These are phyloP conservation scores for Temnopleurus reevesii DNA, from an alignment of 53 echinoderm and acorn worm genomes.

Conservation along the genomic window DNA sequence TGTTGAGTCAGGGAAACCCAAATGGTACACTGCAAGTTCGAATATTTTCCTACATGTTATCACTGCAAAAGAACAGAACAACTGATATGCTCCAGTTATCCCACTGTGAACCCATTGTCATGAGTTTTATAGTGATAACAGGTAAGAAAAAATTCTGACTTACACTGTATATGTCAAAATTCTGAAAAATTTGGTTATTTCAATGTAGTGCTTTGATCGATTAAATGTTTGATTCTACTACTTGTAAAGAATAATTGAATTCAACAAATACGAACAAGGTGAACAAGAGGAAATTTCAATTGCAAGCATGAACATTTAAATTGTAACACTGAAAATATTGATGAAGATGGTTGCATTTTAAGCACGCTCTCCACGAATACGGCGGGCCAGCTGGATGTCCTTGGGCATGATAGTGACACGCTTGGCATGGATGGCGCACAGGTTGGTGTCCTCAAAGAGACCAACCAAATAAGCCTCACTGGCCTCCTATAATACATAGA, in stretches of 20 bases:
- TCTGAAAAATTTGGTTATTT: no score
- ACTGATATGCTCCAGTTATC: no score
- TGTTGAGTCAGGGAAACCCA: no score
- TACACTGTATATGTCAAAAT: no score
- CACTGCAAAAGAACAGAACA: no score
- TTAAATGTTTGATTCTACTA: not conserved
- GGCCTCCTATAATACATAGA: constrained; percentile 75
- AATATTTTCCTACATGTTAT: no score
- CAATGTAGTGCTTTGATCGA: not conserved
- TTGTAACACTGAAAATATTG: not conserved
- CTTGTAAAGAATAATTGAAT: not conserved
- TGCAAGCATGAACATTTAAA: not conserved
- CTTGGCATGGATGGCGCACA: constrained; percentile 98
- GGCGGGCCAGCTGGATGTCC: constrained; percentile 90
- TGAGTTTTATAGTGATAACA: no score
- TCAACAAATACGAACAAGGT: constrained; percentile 25
- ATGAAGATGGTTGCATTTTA: constrained; percentile 33
- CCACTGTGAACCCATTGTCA: no score
- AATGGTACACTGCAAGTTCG: no score
- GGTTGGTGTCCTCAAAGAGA: constrained; percentile 95
- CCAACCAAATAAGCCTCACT: constrained; percentile 98
- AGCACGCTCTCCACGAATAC: constrained; percentile 93
- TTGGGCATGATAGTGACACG: constrained; percentile 98
- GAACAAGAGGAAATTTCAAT: not conserved
- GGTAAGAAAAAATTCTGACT: no score